phyloP scores from a whole-genome alignment of 2,888 invertebrate genomes.

The Nectonema munidae region DNA sequence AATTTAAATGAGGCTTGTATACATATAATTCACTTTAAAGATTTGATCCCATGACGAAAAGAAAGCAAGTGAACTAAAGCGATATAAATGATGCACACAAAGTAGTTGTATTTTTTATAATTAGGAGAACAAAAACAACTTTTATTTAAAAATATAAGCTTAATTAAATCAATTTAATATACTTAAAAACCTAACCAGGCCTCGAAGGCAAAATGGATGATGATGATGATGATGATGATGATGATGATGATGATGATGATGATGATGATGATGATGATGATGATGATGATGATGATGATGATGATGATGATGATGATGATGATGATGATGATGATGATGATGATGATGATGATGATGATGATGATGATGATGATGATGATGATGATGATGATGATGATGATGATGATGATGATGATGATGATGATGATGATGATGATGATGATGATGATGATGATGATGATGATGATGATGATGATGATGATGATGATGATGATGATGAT shows the following conservation, averaged over 20 bases:
- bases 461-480: slow-evolving; percentile 13
- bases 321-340: slow-evolving; percentile 15
- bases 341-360: slow-evolving; percentile 16
- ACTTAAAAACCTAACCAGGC: too few relatives aligned
- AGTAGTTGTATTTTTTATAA: too few relatives aligned
- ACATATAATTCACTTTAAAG: too few relatives aligned
- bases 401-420: slow-evolving; percentile 16
- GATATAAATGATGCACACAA: too few relatives aligned
- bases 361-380: slow-evolving; percentile 16
- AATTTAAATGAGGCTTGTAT: too few relatives aligned
- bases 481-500: slow-evolving; percentile 16
- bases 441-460: slow-evolving; percentile 15
- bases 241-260: slow-evolving; percentile 16
- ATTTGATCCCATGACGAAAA: too few relatives aligned
- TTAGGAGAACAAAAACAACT: too few relatives aligned
- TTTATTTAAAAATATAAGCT: too few relatives aligned
- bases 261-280: slow-evolving; percentile 16
- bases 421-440: slow-evolving; percentile 16
- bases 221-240: slow-evolving; percentile 17
- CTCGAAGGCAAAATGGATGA: too few relatives aligned
- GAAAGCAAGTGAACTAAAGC: too few relatives aligned
- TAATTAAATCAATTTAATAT: too few relatives aligned
- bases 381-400: slow-evolving; percentile 16
- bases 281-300: slow-evolving; percentile 16
- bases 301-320: slow-evolving; percentile 15